A percentile compares a stretch with the other conserved stretches of the same genome.
phyloP scores from a whole-genome alignment of 2,113 vertebrate genomes.

The Thermophis baileyi region DNA sequence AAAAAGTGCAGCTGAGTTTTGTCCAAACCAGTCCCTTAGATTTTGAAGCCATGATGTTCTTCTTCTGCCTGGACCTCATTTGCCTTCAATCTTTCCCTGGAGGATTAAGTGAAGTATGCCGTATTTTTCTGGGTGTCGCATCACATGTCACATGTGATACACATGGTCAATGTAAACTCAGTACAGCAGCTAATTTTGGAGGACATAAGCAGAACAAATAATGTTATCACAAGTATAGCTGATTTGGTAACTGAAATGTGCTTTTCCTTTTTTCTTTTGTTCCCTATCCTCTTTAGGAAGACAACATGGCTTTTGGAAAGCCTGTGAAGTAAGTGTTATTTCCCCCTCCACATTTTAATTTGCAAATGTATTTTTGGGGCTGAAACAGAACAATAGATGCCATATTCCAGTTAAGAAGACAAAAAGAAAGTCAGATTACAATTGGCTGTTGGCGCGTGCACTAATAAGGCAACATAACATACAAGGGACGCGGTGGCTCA shows the following conservation, averaged over 20 bases:
- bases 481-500: too few species aligned
- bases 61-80: too few species aligned
- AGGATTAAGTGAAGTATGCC: too few species aligned
- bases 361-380: not conserved
- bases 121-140: too few species aligned
- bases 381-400: not conserved
- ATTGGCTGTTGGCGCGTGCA: not conserved
- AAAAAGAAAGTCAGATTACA: not conserved
- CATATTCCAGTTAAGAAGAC: not conserved
- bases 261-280: not conserved
- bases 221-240: not conserved
- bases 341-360: not conserved
- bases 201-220: not conserved
- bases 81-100: too few species aligned
- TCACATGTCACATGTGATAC: not conserved
- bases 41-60: too few species aligned
- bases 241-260: not conserved
- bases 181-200: not conserved
- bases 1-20: too few species aligned
- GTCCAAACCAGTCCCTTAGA: too few species aligned
- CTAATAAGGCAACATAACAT: not conserved
- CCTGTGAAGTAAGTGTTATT: constrained; percentile 88
- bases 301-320: constrained; percentile 97
- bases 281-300: constrained; percentile 75
- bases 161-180: not conserved